These are phyloP conservation scores for Hypothenemus hampei DNA, from an alignment of 1,140 invertebrate species.

Conservation along the genomic window DNA sequence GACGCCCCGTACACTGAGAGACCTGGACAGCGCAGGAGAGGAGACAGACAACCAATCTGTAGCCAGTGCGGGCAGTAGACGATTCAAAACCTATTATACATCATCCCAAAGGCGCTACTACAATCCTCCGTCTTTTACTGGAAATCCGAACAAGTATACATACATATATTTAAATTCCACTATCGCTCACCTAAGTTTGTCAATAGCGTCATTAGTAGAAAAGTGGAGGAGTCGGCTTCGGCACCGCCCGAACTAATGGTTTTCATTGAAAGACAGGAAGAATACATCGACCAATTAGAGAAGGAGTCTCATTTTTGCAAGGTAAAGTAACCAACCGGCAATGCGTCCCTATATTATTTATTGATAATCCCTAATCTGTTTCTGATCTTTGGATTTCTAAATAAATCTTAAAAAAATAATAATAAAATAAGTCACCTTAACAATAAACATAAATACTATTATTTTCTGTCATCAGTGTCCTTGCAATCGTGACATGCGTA, in stretches of 20 bases:
- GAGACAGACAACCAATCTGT: conserved; percentile 52
- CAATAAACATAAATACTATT: too few relatives aligned
- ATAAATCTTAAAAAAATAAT: too few relatives aligned
- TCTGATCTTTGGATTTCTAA: too few relatives aligned
- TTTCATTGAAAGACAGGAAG: conserved; percentile 76
- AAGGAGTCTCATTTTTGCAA: conserved; percentile 74
- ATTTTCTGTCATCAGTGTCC: too few relatives aligned
- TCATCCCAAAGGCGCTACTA: conserved; percentile 40
- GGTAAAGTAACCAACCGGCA: conserved; percentile 46
- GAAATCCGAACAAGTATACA: background rate
- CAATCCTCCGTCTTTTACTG: conserved; percentile 26
- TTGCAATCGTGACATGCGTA: too few relatives aligned
- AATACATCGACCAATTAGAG: conserved; percentile 78
- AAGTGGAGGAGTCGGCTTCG: background rate
- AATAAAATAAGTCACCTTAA: too few relatives aligned
- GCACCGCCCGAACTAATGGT: conserved; percentile 54
- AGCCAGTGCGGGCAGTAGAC: conserved; percentile 38
- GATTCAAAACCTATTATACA: conserved; percentile 34
- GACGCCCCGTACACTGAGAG: conserved; percentile 42
- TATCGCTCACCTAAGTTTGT: background rate
- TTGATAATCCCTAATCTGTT: too few relatives aligned
- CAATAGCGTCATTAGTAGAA: background rate
- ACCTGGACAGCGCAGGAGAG: conserved; percentile 48
- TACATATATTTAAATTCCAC: background rate
- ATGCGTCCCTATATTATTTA: background rate